Evolutionary conservation across 2,888 invertebrate genomes (phyloP), one percentile per base, ranked within the genome.

Genomic region (Phanerotoma sp.): DNA sequence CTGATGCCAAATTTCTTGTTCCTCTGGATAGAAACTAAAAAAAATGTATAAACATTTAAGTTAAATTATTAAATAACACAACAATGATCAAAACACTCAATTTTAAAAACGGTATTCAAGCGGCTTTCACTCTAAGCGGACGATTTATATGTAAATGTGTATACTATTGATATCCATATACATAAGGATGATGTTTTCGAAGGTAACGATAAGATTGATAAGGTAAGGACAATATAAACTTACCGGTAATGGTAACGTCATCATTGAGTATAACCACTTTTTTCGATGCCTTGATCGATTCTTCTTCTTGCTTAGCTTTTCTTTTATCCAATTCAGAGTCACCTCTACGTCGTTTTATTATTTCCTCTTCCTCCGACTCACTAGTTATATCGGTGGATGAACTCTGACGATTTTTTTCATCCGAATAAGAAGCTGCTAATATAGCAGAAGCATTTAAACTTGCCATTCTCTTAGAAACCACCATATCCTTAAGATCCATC

Each of bases 361-460:
- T 71, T 60, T 75, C 77, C 42, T 73, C 73, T 57, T 77, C 77
- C 16, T 33, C 33, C 7, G 76, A 77, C 16, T 66, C 66, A 61
- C 69, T 76, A n/a, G 82, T 83, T 35, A 81, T 82, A 44, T 84
- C 83, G 51, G 78, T 77, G 45, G 71, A 67, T 0, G 83, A 81
- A 32, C 83, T 83, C 47, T 82, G 80, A 25, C 79, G 77, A 67
- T 77, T 71, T 70, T 87, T 91, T 74, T 92, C 91, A 37, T 80
- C 79, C 3, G 83, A 83, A 69, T 93, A 93, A 62, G 91, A 92
- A 16, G 93, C 93, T 0, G 93, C 92, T 62, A 94, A 81, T 68
- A 94, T 93, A 16, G 94, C 94, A 30, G 90, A 88, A 11, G 94
- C 94, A 75, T 94, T 94, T 25, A 94, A 79, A 72, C 92, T 92